Evolutionary conservation across 2,113 vertebrate species (phyloP), one percentile per base, ranked within the genome.

Genomic region (Candoia aspera): DNA sequence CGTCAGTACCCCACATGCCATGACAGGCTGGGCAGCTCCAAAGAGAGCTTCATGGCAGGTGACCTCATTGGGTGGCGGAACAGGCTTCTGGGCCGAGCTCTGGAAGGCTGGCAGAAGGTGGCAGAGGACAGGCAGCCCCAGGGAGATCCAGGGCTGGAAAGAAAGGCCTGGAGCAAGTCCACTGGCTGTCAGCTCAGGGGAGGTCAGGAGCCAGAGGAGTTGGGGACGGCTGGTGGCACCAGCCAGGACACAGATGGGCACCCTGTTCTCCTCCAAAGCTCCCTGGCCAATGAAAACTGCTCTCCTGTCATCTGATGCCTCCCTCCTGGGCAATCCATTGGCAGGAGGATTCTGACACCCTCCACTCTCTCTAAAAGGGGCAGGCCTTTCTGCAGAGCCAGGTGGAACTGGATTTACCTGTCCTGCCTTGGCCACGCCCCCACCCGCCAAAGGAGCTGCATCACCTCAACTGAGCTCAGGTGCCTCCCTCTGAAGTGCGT

Each of bases 361-460:
- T 91, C 90, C 0, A 59, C 42, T 90, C 90, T 91, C 58, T 92
- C 17, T 5, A 17, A 53, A 90, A 92, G 57, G 95, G 96, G 95
- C 24, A 96, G 42, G 96, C 92, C 95, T 59, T 95, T 55, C 95
- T 93, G 92, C 0, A 93, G 94, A 96, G 95, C 93, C 93, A 88
- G 83, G 62, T 91, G 15, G 95, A 97, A 96, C 97, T 94, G 96
- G 97, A 97, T 96, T 95, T 97, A 96, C 97, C 95, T 73, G 97
- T 97, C 95, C 87, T 93, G 90, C 90, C 91, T 94, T 68, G 0
- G 68, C 68, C 68, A 79, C 68, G 3, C 68, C 15, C 68, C 58
- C 49, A 6, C 29, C 86, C 0, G 9, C 53, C 0, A 88, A 93
- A 94, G 95, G 94, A 95, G 93, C 93, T 95, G 96, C 95, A 94